phyloP scores from a whole-genome alignment of 23 tunicate species.

The Ascidia mentula region DNA sequence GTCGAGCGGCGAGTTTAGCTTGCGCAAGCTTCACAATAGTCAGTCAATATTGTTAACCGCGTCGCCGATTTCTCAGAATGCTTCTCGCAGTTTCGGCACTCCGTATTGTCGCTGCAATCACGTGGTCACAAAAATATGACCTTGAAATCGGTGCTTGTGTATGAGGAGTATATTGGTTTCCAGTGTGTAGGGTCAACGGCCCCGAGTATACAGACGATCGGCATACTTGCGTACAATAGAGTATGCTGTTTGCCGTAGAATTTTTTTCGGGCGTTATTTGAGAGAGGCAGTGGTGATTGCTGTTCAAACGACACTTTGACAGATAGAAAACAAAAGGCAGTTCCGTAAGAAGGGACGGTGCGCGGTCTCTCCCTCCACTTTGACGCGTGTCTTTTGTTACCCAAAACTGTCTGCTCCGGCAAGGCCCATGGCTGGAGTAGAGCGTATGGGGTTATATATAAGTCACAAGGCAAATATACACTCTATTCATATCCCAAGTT shows the following conservation, averaged over 20 bases:
- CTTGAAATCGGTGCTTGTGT: no score
- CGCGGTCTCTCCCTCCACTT: not conserved
- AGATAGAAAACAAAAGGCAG: not conserved
- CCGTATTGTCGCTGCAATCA: no score
- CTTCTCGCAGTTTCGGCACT: no score
- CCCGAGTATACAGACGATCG: not conserved
- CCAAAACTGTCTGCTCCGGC: no score
- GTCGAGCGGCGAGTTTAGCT: no score
- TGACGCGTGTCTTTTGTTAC: no score
- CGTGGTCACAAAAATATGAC: no score
- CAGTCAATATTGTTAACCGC: no score
- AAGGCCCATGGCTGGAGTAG: not conserved
- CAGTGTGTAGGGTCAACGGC: not conserved
- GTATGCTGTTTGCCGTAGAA: not conserved
- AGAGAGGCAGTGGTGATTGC: not conserved
- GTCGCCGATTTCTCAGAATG: no score
- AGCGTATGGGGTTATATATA: not conserved
- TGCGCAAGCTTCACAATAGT: no score
- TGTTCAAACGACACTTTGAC: not conserved
- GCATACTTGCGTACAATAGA: not conserved
- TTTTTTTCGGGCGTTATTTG: slow-evolving; percentile 3
- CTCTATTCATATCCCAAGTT: not conserved
- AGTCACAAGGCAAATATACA: not conserved
- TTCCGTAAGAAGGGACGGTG: not conserved
- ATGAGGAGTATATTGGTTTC: no score